Conservation (phyloP, 2,797 vertebrate genomes). For the Characodon lateralis region DNA sequence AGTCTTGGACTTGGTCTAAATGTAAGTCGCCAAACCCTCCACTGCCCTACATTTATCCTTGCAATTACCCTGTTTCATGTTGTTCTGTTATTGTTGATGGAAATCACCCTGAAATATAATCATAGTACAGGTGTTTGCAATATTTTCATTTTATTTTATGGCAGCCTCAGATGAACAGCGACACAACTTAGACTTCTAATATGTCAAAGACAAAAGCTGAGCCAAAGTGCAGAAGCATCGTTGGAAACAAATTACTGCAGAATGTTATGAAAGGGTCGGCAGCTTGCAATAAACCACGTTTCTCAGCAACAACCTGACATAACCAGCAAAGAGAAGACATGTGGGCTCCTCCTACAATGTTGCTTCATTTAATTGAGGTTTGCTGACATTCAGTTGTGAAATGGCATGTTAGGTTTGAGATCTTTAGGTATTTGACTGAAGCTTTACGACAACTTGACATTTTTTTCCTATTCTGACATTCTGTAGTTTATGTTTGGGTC, state of each 20-base stretch:
- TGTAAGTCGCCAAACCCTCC: conserved; percentile 55
- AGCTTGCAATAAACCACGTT: background rate
- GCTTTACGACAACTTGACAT: too few relatives aligned
- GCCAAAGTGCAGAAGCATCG: background rate
- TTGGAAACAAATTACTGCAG: background rate
- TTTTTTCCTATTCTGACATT: background rate
- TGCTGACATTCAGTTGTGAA: background rate
- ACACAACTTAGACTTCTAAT: background rate
- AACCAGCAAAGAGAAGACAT: background rate
- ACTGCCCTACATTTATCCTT: too few relatives aligned
- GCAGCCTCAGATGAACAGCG: background rate
- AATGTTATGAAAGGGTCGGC: background rate
- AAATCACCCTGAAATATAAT: background rate
- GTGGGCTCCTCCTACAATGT: background rate
- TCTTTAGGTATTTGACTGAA: background rate
- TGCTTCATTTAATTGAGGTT: background rate
- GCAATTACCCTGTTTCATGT: background rate
- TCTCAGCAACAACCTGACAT: background rate
- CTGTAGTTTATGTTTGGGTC: background rate
- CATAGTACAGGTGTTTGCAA: background rate
- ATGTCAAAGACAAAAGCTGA: background rate
- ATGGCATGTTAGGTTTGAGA: background rate
- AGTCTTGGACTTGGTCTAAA: conserved; percentile 63
- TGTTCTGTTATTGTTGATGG: background rate
- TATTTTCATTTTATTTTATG: too few relatives aligned